Base-by-base conservation (phyloP, 2,113 vertebrate genomes). In the Myotis lucifugus region DNA sequence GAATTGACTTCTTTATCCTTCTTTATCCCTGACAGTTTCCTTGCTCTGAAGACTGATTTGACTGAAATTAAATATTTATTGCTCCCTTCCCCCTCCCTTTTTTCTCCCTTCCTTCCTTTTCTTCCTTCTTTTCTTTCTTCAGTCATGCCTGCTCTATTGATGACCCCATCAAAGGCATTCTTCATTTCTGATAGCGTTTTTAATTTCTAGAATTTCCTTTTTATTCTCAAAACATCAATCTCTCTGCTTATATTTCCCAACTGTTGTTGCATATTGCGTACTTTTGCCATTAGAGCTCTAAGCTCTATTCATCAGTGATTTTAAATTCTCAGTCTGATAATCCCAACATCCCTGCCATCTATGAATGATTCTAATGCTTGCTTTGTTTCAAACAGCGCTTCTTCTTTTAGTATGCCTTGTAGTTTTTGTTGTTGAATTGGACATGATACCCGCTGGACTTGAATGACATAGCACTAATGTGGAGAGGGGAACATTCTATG, bases 131-230 rank as follows among this genome's bases (percentile, higher is more conserved):
- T n/a, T 50, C 21, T 27, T 82, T 77, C 13, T 8, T 88, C 32
- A 74, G 11, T 73, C 34, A 83, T 18, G 11, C 66, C 52, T 61
- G 78, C 25, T 72, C n/a, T 40, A 29, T 14, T 69, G 69, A 52
- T 82, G 34, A 87, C 19, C 10, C 59, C 21, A 56, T 69, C 84
- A 86, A 95, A 90, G 52, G 19, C 42, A 85, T 54, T 84, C n/a
- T 64, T 61, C 19, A 52, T 70, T 42, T 82, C 48, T 90, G 34
- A 42, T 54, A 50, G 6, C 17, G 25, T 40, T 85, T 76, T 69
- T 86, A 48, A 87, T 42, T 67, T 90, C 40, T 50, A 79, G 37
- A 78, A 78, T 89, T 92, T 89, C 25, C 18, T 46, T 69, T 85
- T 59, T 46, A 67, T 42, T 78, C 48, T 42, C 34, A 48, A 40